Evolutionary conservation across 2,113 vertebrate species (phyloP), one percentile per base, ranked within the genome.

Genomic region (Axis porcinus): DNA sequence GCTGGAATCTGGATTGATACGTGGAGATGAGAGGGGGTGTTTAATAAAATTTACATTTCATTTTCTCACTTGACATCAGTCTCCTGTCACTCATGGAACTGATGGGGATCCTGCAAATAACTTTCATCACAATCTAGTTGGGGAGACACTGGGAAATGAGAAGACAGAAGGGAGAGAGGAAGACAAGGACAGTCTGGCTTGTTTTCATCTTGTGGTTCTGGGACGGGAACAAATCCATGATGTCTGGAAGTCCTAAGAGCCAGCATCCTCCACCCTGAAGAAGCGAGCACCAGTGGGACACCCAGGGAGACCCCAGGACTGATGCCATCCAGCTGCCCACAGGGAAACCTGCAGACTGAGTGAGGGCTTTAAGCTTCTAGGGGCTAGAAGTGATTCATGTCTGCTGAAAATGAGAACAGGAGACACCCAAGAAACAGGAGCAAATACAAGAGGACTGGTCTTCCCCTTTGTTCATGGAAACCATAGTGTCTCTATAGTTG

Each of bases 41-140:
- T 99, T 99, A 99, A 99, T 99, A 99, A 99, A 99, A 99, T 99
- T 99, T 99, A 99, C 99, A 99, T 99, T 99, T 99, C 98, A 99
- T 99, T 99, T 99, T 99, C 98, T 99, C 99, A 99, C 98, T 99
- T 99, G 99, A 99, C 99, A 99, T 98, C 98, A 98, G 99, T 99
- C 99, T 99, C 98, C 99, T 99, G 99, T 99, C 99, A 99, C 98
- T 99, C 98, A 99, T 86, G 67, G 95, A 94, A 97, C 97, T 98
- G 98, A 99, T 98, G 98, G 98, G 98, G 97, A 98, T 96, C 97
- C 93, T 81, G 98, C 98, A 99, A 99, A 99, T 99, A 98, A 98
- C 96, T 99, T 99, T 98, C 98, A 98, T 99, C 98, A 98, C 98
- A 98, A 97, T 97, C 98, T 97, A 98, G 98, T 98, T 16, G 9